Percentiles rank a stretch among this genome's conserved stretches.
These are phyloP conservation scores for Chrysogorgia sp. DNA, from an alignment of 92 coral and sea anemone species.

Conservation along the genomic window DNA sequence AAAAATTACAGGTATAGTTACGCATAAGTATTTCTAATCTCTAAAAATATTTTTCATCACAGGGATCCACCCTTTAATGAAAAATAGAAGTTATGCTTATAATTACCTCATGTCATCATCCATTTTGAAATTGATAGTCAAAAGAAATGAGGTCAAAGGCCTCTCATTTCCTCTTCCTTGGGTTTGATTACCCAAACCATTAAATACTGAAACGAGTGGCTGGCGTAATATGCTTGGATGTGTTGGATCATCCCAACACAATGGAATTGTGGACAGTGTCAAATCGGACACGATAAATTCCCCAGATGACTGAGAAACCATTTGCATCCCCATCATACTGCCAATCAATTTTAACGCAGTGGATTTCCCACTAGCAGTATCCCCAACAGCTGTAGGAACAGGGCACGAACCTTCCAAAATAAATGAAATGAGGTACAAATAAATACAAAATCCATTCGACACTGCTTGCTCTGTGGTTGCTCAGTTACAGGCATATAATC, in stretches of 20 bases:
- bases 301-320: constrained; percentile 32
- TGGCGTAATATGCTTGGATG: constrained; percentile 1
- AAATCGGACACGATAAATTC: constrained; percentile 16
- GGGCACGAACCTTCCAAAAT: constrained; percentile 20
- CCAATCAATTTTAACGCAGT: background rate
- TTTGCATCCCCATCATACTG: constrained; percentile 34
- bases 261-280: background rate
- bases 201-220: constrained; percentile 20
- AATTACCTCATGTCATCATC: constrained; percentile 14
- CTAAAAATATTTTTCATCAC: no score
- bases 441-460: background rate
- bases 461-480: background rate
- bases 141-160: constrained; percentile 7
- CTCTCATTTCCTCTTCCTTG: constrained; percentile 18
- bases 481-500: no score
- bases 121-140: constrained; percentile 3
- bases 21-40: no score
- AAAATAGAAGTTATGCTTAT: no score
- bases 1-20: no score
- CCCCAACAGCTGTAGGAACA: constrained; percentile 16
- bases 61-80: no score
- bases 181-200: constrained; percentile 21
- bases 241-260: constrained; percentile 33
- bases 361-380: constrained; percentile 14
- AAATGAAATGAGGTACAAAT: no score